Percentiles rank a stretch among this genome's conserved stretches.
Conservation (phyloP, 1,140 invertebrate genomes). For the Sesamia nonagrioides region DNA sequence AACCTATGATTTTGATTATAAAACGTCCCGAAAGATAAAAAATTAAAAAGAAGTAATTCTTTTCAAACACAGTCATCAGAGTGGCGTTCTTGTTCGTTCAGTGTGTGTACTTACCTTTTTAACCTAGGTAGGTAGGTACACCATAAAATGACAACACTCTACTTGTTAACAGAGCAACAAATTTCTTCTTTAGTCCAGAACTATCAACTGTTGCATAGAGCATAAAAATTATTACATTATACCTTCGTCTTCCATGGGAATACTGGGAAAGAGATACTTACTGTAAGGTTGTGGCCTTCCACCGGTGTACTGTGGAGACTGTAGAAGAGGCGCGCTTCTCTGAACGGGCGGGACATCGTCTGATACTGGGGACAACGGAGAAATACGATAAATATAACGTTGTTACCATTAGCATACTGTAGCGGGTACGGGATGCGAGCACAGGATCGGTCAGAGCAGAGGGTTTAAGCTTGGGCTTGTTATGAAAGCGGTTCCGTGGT, state of each 20-base stretch:
- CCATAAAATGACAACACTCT: too few relatives aligned
- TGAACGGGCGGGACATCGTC: slow-evolving; percentile 82
- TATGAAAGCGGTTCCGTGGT: neutral
- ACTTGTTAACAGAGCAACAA: too few relatives aligned
- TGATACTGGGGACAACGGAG: slow-evolving; percentile 72
- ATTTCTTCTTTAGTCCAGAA: too few relatives aligned
- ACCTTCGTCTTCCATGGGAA: neutral
- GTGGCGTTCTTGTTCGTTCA: too few relatives aligned
- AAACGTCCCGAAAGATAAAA: too few relatives aligned
- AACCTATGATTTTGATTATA: too few relatives aligned
- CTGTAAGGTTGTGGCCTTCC: slow-evolving; percentile 95
- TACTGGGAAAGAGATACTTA: slow-evolving; percentile 87
- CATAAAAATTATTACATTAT: too few relatives aligned
- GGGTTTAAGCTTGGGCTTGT: neutral
- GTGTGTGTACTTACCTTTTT: too few relatives aligned
- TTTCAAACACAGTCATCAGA: too few relatives aligned
- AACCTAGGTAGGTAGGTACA: too few relatives aligned
- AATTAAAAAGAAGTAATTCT: too few relatives aligned
- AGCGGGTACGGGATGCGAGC: slow-evolving; percentile 4
- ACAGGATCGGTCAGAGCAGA: neutral
- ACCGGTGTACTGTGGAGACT: slow-evolving; percentile 94
- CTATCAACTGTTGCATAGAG: too few relatives aligned
- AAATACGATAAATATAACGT: neutral
- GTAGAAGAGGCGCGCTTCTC: slow-evolving; percentile 91
- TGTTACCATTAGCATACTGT: slow-evolving; percentile 5